A percentile compares a stretch with the other conserved stretches of the same genome.
Conservation (phyloP, 2,113 vertebrate species). For the Oncorhynchus keta region DNA sequence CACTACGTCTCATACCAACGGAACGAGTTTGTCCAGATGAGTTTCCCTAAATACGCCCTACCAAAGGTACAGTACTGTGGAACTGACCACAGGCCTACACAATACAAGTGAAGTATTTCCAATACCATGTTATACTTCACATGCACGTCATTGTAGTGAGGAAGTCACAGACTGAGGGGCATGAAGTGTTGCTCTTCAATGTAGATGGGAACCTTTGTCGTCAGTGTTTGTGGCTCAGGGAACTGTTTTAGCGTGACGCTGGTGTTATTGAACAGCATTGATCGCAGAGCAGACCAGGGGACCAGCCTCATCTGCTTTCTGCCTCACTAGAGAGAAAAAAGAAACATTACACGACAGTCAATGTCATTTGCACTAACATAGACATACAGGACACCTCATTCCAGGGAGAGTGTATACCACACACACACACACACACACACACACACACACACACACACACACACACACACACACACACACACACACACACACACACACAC, state of each 20-base stretch:
- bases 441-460: too few species aligned
- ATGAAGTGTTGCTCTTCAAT: slow-evolving; percentile 29
- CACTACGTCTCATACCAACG: slow-evolving; percentile 89
- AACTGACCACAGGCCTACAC: background rate
- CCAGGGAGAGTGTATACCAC: background rate
- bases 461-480: background rate
- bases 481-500: background rate
- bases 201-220: slow-evolving; percentile 32
- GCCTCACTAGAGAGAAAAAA: slow-evolving; percentile 23
- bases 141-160: background rate
- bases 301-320: slow-evolving; percentile 42
- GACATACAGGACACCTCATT: too few species aligned
- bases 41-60: slow-evolving; percentile 89
- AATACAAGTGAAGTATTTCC: background rate
- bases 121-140: background rate
- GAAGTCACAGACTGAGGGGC: slow-evolving; percentile 3
- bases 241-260: slow-evolving; percentile 43
- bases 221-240: slow-evolving; percentile 34
- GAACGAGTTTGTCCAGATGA: slow-evolving; percentile 88
- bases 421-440: background rate
- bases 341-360: slow-evolving; percentile 31
- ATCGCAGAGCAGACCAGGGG: slow-evolving; percentile 32
- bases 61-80: slow-evolving; percentile 81
- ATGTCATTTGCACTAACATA: slow-evolving; percentile 24
- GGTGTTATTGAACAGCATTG: slow-evolving; percentile 47